phyloP scores from a whole-genome alignment of 2,113 vertebrate species.

The Chionomys nivalis region DNA sequence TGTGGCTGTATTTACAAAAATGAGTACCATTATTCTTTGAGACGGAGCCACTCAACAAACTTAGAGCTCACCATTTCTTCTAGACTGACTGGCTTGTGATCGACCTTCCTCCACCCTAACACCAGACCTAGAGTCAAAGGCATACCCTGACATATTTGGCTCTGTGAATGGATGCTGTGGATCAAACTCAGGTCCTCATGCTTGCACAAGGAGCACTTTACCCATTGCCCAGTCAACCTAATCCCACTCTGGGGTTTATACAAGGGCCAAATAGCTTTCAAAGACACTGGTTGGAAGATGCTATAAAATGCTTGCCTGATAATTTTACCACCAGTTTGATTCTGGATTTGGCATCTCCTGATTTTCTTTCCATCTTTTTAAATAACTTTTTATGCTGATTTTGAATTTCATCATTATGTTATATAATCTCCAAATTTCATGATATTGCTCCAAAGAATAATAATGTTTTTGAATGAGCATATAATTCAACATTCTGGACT shows the following conservation, averaged over 20 bases:
- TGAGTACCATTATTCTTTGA: background rate
- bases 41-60: background rate
- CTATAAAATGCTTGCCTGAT: background rate
- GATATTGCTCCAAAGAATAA: background rate
- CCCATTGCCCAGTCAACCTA: background rate
- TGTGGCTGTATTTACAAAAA: background rate
- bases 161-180: background rate
- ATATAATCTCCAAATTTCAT: background rate
- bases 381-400: background rate
- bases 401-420: background rate
- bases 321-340: background rate
- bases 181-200: background rate
- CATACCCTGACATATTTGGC: background rate
- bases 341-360: background rate
- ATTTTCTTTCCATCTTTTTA: background rate
- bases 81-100: background rate
- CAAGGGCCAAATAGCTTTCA: background rate
- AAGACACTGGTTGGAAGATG: background rate
- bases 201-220: background rate
- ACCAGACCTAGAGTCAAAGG: background rate
- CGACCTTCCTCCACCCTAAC: background rate
- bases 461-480: background rate
- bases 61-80: background rate
- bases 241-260: background rate
- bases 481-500: background rate